A percentile compares a stretch with the other conserved stretches of the same genome.
These are phyloP conservation scores for Orussus abietinus DNA, from an alignment of 1,140 invertebrate genomes.

Conservation along the genomic window DNA sequence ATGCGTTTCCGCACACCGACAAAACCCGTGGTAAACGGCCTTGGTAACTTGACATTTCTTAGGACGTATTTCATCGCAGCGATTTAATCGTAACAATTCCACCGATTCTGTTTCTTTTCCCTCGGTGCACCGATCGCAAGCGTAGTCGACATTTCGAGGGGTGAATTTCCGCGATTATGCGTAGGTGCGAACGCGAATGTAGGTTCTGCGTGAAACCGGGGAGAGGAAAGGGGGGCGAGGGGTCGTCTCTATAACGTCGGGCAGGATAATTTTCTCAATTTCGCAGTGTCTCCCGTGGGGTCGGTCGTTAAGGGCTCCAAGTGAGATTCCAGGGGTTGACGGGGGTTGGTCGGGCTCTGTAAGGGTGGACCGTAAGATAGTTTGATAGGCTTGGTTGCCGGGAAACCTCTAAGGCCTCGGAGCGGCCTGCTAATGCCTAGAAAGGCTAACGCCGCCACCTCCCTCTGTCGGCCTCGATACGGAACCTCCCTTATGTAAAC, in stretches of 20 bases:
- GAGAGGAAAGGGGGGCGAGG: neutral
- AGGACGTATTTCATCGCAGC: too few relatives aligned
- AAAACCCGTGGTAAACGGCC: too few relatives aligned
- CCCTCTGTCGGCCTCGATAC: neutral
- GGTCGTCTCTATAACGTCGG: constrained; percentile 25
- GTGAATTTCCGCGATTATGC: constrained; percentile 26
- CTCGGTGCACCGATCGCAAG: too few relatives aligned
- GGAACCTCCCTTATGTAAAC: constrained; percentile 1
- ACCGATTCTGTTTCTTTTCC: too few relatives aligned
- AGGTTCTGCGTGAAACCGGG: neutral
- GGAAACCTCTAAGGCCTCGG: constrained; percentile 44
- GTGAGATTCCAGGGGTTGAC: constrained; percentile 48
- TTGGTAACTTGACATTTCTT: too few relatives aligned
- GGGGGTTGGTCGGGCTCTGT: constrained; percentile 25
- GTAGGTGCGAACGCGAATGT: too few relatives aligned
- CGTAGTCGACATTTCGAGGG: too few relatives aligned
- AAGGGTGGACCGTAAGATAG: constrained; percentile 50
- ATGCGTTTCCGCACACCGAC: too few relatives aligned
- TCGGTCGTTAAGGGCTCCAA: constrained; percentile 50
- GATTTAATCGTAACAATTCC: too few relatives aligned
- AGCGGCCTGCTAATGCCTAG: constrained; percentile 35
- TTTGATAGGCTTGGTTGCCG: constrained; percentile 54
- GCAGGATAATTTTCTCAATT: constrained; percentile 55
- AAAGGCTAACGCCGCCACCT: constrained; percentile 25
- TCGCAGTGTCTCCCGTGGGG: constrained; percentile 48